Percentiles rank a stretch among this genome's conserved stretches.
Conservation (phyloP, 2,888 invertebrate genomes). For the Poecilobothrus nobilitatus region DNA sequence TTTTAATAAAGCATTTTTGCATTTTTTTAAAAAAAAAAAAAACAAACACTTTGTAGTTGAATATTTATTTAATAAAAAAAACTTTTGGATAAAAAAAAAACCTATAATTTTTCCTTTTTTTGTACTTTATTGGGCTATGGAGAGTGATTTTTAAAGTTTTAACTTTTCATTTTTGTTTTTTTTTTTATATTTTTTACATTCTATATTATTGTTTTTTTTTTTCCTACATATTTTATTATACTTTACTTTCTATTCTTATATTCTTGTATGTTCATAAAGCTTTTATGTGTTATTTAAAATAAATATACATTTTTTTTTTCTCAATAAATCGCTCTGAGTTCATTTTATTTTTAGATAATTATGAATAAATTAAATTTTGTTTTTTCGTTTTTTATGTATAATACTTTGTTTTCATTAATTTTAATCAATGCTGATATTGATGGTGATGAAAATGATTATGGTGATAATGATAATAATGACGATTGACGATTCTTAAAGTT, state of each 20-base stretch:
- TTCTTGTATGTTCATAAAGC: background rate
- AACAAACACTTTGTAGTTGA: slow-evolving; percentile 7
- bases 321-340: background rate
- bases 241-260: background rate
- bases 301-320: too few species aligned
- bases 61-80: slow-evolving; percentile 7
- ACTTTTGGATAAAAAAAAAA: background rate
- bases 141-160: background rate
- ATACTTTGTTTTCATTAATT: background rate
- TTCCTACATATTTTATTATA: too few species aligned
- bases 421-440: background rate
- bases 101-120: background rate
- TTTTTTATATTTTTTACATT: background rate
- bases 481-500: background rate
- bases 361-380: background rate
- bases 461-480: background rate
- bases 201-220: background rate
- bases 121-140: background rate
- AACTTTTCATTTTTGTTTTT: background rate
- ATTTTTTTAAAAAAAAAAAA: slow-evolving; percentile 7
- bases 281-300: background rate
- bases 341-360: slow-evolving; percentile 6
- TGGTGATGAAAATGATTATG: background rate
- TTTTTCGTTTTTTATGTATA: background rate
- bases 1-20: slow-evolving; percentile 10